Conservation (phyloP, 2,888 invertebrate species). For the Drosophila anomalata region DNA sequence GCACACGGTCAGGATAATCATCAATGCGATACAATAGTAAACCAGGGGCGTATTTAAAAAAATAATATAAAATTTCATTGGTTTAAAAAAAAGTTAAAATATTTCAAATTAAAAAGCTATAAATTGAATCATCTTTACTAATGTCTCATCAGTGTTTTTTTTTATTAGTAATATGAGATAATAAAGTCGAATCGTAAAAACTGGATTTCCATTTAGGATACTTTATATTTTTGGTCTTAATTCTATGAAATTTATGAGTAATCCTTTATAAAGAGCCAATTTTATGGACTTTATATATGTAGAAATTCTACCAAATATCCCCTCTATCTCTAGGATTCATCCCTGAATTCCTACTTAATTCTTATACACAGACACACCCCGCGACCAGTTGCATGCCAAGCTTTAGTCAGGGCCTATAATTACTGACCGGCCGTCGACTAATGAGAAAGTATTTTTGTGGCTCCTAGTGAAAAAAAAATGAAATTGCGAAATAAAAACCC, state of each 20-base stretch:
- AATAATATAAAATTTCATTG: background rate
- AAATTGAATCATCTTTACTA: too few species aligned
- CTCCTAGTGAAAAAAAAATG: conserved; percentile 10
- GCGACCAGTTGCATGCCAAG: conserved; percentile 69
- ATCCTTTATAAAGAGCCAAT: too few species aligned
- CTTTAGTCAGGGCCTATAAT: conserved; percentile 59
- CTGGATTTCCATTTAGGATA: too few species aligned
- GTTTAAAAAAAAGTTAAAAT: background rate
- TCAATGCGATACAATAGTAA: conserved; percentile 7
- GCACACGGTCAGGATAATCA: conserved; percentile 49
- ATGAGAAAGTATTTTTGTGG: conserved; percentile 50
- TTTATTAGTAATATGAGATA: too few species aligned
- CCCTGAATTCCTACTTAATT: background rate
- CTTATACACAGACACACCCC: conserved; percentile 9
- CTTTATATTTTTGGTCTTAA: too few species aligned
- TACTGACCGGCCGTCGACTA: conserved; percentile 46
- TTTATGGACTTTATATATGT: background rate
- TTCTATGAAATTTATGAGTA: too few species aligned
- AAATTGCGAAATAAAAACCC: conserved; percentile 17
- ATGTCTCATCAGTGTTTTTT: too few species aligned
- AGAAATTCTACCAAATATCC: background rate
- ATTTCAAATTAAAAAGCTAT: too few species aligned
- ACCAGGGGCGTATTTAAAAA: background rate
- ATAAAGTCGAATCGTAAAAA: too few species aligned
- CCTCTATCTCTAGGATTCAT: background rate